A percentile compares a stretch with the other conserved stretches of the same genome.
Conservation (phyloP, 2,888 invertebrate genomes). For the Nomada ruficornis region DNA sequence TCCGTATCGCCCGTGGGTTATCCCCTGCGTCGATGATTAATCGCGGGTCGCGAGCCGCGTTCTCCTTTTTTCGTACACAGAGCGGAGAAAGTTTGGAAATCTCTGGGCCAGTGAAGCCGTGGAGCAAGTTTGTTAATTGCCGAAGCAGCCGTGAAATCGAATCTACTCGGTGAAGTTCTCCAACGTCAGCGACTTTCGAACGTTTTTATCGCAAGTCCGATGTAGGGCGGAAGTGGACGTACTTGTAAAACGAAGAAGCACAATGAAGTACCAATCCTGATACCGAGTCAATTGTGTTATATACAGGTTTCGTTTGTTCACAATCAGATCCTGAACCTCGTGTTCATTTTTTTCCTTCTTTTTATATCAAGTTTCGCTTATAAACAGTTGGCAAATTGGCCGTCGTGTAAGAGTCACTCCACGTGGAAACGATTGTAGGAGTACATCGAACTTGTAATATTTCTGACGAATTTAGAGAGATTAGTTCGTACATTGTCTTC, state of each 20-base stretch:
- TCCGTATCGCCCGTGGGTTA: neutral
- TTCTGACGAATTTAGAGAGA: neutral
- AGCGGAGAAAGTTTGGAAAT: neutral
- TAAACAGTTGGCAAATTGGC: neutral
- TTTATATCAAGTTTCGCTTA: too few species aligned
- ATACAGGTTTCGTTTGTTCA: constrained; percentile 34
- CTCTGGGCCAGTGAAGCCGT: neutral
- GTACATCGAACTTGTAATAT: neutral
- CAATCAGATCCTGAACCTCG: constrained; percentile 1
- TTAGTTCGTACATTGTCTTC: neutral
- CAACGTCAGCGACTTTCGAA: constrained; percentile 31
- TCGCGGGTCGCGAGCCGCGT: neutral
- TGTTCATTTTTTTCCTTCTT: neutral
- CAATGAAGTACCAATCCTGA: constrained; percentile 63
- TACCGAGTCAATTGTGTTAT: constrained; percentile 43
- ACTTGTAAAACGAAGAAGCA: constrained; percentile 62
- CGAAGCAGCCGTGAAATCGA: constrained; percentile 44
- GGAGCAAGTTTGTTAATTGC: constrained; percentile 34
- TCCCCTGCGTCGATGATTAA: neutral
- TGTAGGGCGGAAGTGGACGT: constrained; percentile 38
- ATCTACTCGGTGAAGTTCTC: constrained; percentile 36
- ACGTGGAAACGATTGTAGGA: neutral
- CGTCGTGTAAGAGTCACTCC: neutral
- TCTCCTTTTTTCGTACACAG: neutral
- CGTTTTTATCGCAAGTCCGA: constrained; percentile 56